Evolutionary conservation across 2,113 vertebrate species (phyloP), one percentile per base, ranked within the genome.

Genomic region (Athene noctua): DNA sequence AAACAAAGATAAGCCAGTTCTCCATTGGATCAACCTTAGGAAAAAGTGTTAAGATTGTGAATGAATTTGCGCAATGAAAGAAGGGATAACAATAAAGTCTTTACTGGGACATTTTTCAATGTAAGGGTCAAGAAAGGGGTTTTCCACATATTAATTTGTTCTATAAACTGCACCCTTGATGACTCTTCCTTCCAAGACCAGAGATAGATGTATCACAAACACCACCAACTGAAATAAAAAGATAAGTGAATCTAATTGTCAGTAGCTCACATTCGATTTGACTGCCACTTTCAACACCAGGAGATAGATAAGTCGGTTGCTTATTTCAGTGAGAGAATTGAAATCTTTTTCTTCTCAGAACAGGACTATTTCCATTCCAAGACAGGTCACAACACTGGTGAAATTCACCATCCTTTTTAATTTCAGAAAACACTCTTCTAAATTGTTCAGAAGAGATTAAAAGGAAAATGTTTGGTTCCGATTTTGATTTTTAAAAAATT

Each of bases 1-100:
- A 91, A 94, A 84, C 77, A 95, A 91, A 83, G 72, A 70, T 78
- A 73, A 92, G 70, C 59, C 91, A 74, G 59, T 59, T 88, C 54
- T 86, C 72, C 55, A 11, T 49, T 84, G 77, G 77, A 91, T 63
- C 77, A 51, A 47, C 40, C n/a, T 18, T 32, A 59, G 52, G 73
- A 79, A 93, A 80, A 95, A 73, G 62, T 55, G 80, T 79, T 72
- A 49, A 36, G 70, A 85, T 22, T 46, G 77, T 44, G 87, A 87
- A 85, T 15, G 14, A 90, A 91, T 91, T 72, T 81, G 26, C 47
- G n/a, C 44, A 36, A 22, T 44, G 77, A 82, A 94, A 87, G 80
- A 71, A 68, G 9, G n/a, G 62, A 77, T 51, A 82, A 74, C 26
- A 70, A 70, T 12, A 20, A 25, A 90, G 78, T 72, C 58, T 89